Percentiles rank a stretch among this genome's conserved stretches.
Evolutionary conservation across 2,113 vertebrate species (phyloP).

Genomic region (Ptychochromis oligacanthus): DNA sequence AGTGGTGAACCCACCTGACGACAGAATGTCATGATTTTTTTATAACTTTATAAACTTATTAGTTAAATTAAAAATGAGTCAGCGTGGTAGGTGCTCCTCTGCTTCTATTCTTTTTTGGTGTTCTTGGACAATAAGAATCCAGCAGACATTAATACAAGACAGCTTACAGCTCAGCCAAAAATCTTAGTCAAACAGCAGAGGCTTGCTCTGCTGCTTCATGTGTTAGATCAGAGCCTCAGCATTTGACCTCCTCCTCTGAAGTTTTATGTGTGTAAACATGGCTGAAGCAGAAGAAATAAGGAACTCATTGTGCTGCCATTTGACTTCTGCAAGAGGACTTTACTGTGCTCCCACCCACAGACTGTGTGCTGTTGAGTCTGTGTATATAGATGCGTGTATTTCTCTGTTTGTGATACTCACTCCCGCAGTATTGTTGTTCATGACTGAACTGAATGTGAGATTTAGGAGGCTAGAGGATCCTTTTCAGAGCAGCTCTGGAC

Average conservation of each 20-base stretch:
- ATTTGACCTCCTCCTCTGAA: slow-evolving; percentile 63
- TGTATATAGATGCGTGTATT: not conserved
- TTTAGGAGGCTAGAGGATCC: not conserved
- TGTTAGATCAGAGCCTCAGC: slow-evolving; percentile 40
- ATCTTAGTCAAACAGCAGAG: not conserved
- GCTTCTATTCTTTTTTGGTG: not conserved
- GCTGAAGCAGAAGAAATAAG: slow-evolving; percentile 52
- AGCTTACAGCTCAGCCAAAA: not conserved
- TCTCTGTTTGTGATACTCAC: not conserved
- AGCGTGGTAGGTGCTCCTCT: not conserved
- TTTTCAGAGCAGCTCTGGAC: not conserved
- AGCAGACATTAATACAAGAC: not conserved
- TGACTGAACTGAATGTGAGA: not conserved
- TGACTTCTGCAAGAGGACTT: slow-evolving; percentile 48
- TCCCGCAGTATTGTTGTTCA: not conserved
- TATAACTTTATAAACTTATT: not conserved
- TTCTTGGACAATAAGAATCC: not conserved
- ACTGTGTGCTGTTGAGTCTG: slow-evolving; percentile 22
- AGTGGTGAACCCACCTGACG: not conserved
- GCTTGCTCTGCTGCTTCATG: not conserved
- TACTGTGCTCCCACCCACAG: slow-evolving; percentile 32
- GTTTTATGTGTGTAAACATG: slow-evolving; percentile 67
- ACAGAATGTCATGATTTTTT: not conserved
- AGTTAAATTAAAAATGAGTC: not conserved
- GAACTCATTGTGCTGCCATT: slow-evolving; percentile 62